Base-by-base conservation (phyloP, 2,797 vertebrate species). In the Petrocephalus sullivani region DNA sequence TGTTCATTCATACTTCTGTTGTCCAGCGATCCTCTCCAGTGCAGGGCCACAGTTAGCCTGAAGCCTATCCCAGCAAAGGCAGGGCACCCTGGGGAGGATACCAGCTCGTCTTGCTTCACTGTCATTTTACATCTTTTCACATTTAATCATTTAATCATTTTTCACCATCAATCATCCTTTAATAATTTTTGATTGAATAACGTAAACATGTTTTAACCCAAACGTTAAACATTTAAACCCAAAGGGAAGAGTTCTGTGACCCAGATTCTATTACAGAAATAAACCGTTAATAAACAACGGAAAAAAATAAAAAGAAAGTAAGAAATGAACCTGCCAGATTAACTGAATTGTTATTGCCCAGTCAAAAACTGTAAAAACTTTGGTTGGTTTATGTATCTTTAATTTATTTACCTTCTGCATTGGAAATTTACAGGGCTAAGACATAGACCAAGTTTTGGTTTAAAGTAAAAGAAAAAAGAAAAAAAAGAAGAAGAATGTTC, bases 281-380 rank as follows among this genome's bases (percentile, higher is more conserved):
- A 46, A 81, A 49, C 3, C n/a, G 33, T 49, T 5, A 4, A 84
- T 84, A 53, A 4, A 21, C n/a, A 54, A n/a, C 4, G 8, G 23
- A 21, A 51, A 21, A 46, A 23, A 5, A 53, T n/a, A 23, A 83
- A 23, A 81, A 60, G 1, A 60, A 19, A 14, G 19, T 3, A 60
- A 7, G 3, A 56, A 56, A 56, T 83, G 23, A 84, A 51, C 81
- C 49, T 82, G 49, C 64, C 64, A 83, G 33, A 78, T 78, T 64
- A 54, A 64, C 60, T 16, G 87, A 85, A 85, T 88, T 78, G 21
- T 51, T 57, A n/a, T 85, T 88, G 60, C 88, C 9, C 83, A 86
- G 85, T 53, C 53, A 54, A 58, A 67, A 4, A 82, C 6, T 71
- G 28, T 23, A 57, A 57, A 85, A 85, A 19, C 60, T 86, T 85